Base-by-base conservation (phyloP, 37 sponge, comb jelly and placozoan species). In the Oopsacas minuta region DNA sequence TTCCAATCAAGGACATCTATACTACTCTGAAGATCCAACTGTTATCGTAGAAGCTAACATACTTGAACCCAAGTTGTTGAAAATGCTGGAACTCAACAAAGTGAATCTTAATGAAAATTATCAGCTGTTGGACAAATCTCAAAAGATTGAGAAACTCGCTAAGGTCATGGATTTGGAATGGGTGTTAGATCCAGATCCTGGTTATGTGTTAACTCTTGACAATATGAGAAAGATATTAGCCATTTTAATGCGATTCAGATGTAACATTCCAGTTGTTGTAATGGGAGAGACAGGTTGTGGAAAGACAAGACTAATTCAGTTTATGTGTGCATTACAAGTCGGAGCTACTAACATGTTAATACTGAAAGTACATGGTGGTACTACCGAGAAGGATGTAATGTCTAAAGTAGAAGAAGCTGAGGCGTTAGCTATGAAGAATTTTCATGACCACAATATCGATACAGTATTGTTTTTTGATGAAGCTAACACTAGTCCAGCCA, bases 221-320 rank as follows among this genome's bases (percentile, higher is more conserved):
- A 61, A 61, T 61, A n/a, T 61, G 30, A 10, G 75, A 34, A 61
- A 61, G 75, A 61, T 61, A 32, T 12, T 61, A n/a, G 75, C 75
- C 5, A 61, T 61, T 61, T 12, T 61, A n/a, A 61, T 61, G 75
- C 7, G 42, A 82, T 82, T 37, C 52, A 90, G 94, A 39, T 91
- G 92, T 83, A 86, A 87, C 83, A 93, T 96, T 37, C 97, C 97
- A 28, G 97, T 97, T 10, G 91, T 97, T 20, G 89, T 97, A n/a
- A 97, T 97, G 97, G 97, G 97, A 15, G 97, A 97, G 69, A 97
- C 97, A 23, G 97, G 97, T 12, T 97, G 97, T 89, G 97, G 97
- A 0, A 97, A 97, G 85, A 97, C 97, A 0, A 83, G 94, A 35
- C 88, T 94, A n/a, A 91, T 94, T 36, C 84, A 91, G 22, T 94